phyloP scores from a whole-genome alignment of 2,888 invertebrate genomes.

The Rhopalosiphum nymphaeae region DNA sequence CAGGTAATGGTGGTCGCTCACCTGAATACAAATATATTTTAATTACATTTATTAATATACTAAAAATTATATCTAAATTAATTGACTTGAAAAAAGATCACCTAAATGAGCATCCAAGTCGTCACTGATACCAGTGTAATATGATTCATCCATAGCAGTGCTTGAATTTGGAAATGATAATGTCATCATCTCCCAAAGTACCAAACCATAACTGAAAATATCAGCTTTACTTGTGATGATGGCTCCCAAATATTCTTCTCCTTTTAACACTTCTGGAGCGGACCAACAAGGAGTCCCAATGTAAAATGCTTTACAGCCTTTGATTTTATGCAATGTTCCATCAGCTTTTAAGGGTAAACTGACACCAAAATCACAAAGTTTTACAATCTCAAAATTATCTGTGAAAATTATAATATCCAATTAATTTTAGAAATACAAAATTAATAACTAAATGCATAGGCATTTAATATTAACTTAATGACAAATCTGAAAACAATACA shows the following conservation, averaged over 20 bases:
- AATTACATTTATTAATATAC: background rate
- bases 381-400: slow-evolving; percentile 80
- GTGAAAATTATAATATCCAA: slow-evolving; percentile 35
- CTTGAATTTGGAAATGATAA: slow-evolving; percentile 78
- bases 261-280: slow-evolving; percentile 81
- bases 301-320: slow-evolving; percentile 74
- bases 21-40: slow-evolving; percentile 72
- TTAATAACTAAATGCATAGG: background rate
- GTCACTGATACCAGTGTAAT: slow-evolving; percentile 66
- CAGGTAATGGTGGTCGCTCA: slow-evolving; percentile 80
- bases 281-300: slow-evolving; percentile 84
- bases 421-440: background rate
- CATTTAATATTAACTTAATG: background rate
- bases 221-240: slow-evolving; percentile 81
- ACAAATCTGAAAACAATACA: background rate
- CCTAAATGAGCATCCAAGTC: slow-evolving; percentile 69
- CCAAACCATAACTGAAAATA: slow-evolving; percentile 84
- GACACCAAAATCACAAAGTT: slow-evolving; percentile 90
- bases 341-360: slow-evolving; percentile 78
- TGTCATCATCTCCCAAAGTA: slow-evolving; percentile 86
- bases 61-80: background rate
- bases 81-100: slow-evolving; percentile 48
- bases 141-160: slow-evolving; percentile 67
- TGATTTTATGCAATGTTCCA: slow-evolving; percentile 70
- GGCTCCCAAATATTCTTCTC: slow-evolving; percentile 69